Percentiles rank a stretch among this genome's conserved stretches.
These are phyloP conservation scores for Oreochromis grahami DNA, from an alignment of 2,797 vertebrate species.

Conservation along the genomic window DNA sequence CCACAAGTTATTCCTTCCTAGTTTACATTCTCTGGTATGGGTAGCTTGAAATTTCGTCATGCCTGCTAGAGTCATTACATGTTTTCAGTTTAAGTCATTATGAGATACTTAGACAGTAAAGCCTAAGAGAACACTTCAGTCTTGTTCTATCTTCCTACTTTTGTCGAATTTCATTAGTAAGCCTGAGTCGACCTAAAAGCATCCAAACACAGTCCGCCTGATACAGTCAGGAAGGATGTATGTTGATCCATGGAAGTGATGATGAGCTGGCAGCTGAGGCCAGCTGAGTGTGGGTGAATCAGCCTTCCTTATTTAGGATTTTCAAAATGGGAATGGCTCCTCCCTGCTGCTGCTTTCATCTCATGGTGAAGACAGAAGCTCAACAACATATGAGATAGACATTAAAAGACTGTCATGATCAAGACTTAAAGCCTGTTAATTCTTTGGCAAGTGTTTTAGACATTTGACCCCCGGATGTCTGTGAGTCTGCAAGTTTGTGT, in stretches of 20 bases:
- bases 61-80: neutral
- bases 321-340: neutral
- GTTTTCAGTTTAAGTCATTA: neutral
- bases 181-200: neutral
- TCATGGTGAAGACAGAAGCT: neutral
- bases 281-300: neutral
- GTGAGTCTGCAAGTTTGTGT: neutral
- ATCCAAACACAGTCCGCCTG: neutral
- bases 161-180: accelerated
- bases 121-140: neutral
- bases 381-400: neutral
- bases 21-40: neutral
- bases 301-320: conserved; percentile 8
- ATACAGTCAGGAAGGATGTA: neutral
- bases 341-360: neutral
- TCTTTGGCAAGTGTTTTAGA: neutral
- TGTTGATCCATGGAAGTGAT: neutral
- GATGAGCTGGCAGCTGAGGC: neutral
- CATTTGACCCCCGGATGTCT: neutral
- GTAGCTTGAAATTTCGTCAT: neutral
- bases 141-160: neutral
- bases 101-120: neutral
- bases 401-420: neutral
- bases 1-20: conserved; percentile 1
- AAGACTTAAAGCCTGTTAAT: neutral